Percentiles rank a stretch among this genome's conserved stretches.
These are phyloP conservation scores for Tetheella fluctuosa DNA, from an alignment of 2,888 invertebrate genomes.

Conservation along the genomic window DNA sequence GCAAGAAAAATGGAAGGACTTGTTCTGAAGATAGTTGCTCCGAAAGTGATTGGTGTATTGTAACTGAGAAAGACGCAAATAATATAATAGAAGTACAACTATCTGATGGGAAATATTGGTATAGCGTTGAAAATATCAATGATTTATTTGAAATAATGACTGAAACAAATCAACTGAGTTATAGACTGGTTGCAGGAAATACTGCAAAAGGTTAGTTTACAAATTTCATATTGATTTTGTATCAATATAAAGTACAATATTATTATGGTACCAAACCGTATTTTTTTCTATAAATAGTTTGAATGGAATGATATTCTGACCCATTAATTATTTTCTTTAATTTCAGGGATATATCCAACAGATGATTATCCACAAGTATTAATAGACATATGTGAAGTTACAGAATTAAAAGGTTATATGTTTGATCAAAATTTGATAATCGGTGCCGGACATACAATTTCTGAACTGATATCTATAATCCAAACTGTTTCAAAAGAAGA, in stretches of 20 bases:
- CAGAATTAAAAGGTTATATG: conserved; percentile 56
- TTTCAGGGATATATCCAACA: conserved; percentile 69
- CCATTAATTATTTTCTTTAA: background rate
- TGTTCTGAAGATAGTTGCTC: conserved; percentile 30
- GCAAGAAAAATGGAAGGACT: conserved; percentile 30
- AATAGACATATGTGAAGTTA: conserved; percentile 66
- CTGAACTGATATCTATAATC: conserved; percentile 72
- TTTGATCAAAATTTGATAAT: conserved; percentile 67
- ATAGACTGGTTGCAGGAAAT: conserved; percentile 88
- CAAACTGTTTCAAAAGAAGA: conserved; percentile 52
- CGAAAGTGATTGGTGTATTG: conserved; percentile 51
- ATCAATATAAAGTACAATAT: too few relatives aligned
- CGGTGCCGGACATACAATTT: conserved; percentile 65
- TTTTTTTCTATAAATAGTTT: too few relatives aligned
- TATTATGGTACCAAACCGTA: too few relatives aligned
- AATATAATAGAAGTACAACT: conserved; percentile 60
- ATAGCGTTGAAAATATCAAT: conserved; percentile 74
- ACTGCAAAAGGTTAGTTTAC: conserved; percentile 86
- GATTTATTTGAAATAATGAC: conserved; percentile 81
- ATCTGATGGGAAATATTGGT: conserved; percentile 74
- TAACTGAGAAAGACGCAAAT: conserved; percentile 51
- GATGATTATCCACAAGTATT: conserved; percentile 57
- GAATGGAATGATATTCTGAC: too few relatives aligned
- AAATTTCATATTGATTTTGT: too few relatives aligned
- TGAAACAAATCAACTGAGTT: conserved; percentile 66